Evolutionary conservation across 2,113 vertebrate genomes (phyloP).

Genomic region (Lagopus leucura): DNA sequence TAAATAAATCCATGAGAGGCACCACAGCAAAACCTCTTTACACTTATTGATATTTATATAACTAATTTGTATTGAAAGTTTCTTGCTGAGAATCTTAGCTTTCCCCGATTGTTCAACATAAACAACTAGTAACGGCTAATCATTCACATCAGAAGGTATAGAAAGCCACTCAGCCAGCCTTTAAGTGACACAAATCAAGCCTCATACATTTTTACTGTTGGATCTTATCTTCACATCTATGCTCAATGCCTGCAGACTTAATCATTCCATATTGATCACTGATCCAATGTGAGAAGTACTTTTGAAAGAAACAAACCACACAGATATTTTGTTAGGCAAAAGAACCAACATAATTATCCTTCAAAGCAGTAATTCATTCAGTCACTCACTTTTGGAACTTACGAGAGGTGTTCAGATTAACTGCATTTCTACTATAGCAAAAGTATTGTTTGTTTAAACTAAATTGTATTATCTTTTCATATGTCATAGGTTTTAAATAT

Average conservation of each 20-base stretch:
- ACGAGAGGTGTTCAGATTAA: background rate
- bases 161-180: background rate
- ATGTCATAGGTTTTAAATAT: background rate
- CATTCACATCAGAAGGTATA: background rate
- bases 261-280: background rate
- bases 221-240: background rate
- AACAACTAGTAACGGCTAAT: background rate
- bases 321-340: background rate
- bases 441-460: background rate
- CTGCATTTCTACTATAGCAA: background rate
- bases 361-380: background rate
- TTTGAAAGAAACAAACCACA: background rate
- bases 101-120: background rate
- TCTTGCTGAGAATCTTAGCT: background rate
- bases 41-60: background rate
- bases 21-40: background rate
- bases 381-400: background rate
- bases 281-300: accelerated
- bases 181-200: background rate
- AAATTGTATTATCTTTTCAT: background rate
- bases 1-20: background rate
- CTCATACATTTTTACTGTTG: background rate
- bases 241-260: background rate
- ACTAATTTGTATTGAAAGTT: background rate
- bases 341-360: background rate